Percentiles rank a stretch among this genome's conserved stretches.
Conservation (phyloP, 2,797 vertebrate genomes). For the Paratrypauchen microcephalus region DNA sequence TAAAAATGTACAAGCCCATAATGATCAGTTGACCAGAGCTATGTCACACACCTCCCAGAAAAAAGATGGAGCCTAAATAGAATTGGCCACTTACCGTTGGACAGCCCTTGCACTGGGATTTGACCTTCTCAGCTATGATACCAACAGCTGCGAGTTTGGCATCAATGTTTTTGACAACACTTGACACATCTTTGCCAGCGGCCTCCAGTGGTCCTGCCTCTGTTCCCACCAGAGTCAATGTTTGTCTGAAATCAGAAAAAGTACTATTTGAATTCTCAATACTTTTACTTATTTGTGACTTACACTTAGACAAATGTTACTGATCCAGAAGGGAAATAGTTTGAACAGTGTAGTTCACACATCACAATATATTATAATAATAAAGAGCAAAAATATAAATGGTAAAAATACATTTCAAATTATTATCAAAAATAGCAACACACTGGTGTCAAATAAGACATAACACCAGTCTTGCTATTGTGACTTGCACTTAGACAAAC, state of each 20-base stretch:
- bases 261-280: background rate
- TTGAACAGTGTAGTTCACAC: too few relatives aligned
- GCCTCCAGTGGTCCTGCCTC: conserved; percentile 80
- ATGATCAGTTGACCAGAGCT: background rate
- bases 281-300: background rate
- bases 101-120: conserved; percentile 81
- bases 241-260: conserved; percentile 78
- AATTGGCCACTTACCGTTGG: conserved; percentile 81
- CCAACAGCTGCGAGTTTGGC: conserved; percentile 81
- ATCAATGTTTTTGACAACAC: conserved; percentile 83
- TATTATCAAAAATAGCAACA: too few relatives aligned
- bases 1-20: background rate
- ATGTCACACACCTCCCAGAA: background rate
- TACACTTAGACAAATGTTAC: too few relatives aligned
- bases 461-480: too few relatives aligned
- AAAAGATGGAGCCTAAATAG: conserved; percentile 5
- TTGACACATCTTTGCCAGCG: conserved; percentile 80
- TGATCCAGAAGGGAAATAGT: too few relatives aligned
- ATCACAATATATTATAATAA: too few relatives aligned
- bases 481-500: too few relatives aligned
- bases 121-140: conserved; percentile 80
- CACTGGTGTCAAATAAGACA: too few relatives aligned
- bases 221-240: conserved; percentile 77
- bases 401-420: too few relatives aligned
- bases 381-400: too few relatives aligned